Conservation (phyloP, 1,140 invertebrate genomes). For the Mylabris phalerata region DNA sequence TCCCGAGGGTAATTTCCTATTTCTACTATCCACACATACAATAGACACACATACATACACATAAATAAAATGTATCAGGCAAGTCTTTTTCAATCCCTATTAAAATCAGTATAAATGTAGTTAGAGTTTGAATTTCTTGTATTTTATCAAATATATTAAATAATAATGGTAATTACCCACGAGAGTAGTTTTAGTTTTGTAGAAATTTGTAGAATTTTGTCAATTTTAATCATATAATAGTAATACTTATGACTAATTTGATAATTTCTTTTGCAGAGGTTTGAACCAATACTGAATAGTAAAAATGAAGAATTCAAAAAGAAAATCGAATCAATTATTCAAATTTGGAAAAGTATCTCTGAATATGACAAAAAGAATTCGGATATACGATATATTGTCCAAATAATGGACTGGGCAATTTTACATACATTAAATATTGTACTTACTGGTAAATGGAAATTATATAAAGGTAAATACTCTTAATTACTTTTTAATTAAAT, state of each 20-base stretch:
- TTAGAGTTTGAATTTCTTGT: too few relatives aligned
- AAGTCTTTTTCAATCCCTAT: too few relatives aligned
- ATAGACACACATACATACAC: too few relatives aligned
- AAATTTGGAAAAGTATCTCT: constrained; percentile 36
- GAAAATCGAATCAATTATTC: constrained; percentile 36
- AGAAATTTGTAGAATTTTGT: too few relatives aligned
- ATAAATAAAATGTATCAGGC: too few relatives aligned
- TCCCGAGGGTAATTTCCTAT: too few relatives aligned
- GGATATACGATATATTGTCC: constrained; percentile 31
- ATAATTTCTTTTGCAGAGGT: constrained; percentile 35
- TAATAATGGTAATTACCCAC: too few relatives aligned
- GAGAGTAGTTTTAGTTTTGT: too few relatives aligned
- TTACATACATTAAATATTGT: constrained; percentile 40
- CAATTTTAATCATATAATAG: too few relatives aligned
- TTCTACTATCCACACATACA: too few relatives aligned
- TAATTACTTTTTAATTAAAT: neutral
- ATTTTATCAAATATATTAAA: too few relatives aligned
- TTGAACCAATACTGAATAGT: constrained; percentile 36
- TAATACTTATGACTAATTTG: neutral
- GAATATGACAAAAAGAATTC: constrained; percentile 26
- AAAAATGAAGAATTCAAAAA: constrained; percentile 30
- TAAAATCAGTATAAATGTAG: too few relatives aligned
- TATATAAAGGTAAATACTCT: constrained; percentile 32
- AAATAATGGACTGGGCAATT: constrained; percentile 39
- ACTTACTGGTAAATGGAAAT: constrained; percentile 38